These are phyloP conservation scores for Cantharis nigra DNA, from an alignment of 2,888 invertebrate species.

Conservation along the genomic window DNA sequence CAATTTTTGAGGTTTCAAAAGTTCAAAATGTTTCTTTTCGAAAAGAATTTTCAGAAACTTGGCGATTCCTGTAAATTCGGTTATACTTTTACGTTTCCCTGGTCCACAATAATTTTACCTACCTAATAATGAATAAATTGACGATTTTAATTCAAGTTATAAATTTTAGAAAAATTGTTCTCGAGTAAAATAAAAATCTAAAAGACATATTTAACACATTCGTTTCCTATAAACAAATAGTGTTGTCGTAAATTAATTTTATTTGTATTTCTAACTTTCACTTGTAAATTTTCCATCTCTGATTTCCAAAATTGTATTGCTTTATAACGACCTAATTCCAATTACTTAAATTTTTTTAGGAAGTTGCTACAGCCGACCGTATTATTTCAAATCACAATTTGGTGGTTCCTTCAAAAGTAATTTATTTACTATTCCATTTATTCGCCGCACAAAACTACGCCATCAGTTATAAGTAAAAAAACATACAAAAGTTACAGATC, in stretches of 20 bases:
- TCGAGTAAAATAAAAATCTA: too few relatives aligned
- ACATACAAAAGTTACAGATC: too few relatives aligned
- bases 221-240: background rate
- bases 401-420: too few relatives aligned
- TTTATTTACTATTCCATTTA: too few relatives aligned
- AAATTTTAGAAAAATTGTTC: too few relatives aligned
- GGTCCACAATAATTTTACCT: too few relatives aligned
- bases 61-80: background rate
- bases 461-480: too few relatives aligned
- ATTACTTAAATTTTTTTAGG: background rate
- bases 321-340: background rate
- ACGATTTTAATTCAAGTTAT: background rate
- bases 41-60: background rate
- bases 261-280: background rate
- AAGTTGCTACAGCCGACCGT: background rate
- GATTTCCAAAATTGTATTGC: background rate
- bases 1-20: background rate
- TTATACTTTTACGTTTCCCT: too few relatives aligned
- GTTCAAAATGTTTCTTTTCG: background rate
- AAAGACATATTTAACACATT: background rate
- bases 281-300: background rate
- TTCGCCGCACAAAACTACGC: too few relatives aligned
- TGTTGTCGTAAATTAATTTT: background rate
- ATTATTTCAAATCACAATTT: too few relatives aligned
- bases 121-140: too few relatives aligned